Conservation (phyloP, 2,888 invertebrate species). For the Epirrita christyi region DNA sequence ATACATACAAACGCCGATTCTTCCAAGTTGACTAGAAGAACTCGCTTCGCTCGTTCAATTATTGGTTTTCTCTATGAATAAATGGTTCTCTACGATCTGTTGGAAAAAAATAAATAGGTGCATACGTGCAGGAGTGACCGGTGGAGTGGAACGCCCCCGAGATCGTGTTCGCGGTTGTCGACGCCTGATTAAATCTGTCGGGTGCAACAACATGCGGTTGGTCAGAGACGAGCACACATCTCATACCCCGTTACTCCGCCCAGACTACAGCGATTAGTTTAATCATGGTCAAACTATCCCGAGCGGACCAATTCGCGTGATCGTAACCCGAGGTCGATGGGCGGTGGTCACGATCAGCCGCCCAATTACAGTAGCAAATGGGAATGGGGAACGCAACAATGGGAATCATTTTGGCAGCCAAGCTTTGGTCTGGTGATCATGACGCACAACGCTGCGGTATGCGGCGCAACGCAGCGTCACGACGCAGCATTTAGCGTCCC, state of each 20-base stretch:
- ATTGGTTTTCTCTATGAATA: slow-evolving; percentile 39
- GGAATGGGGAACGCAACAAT: too few species aligned
- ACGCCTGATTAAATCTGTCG: slow-evolving; percentile 67
- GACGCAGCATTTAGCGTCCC: too few species aligned
- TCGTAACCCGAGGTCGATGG: slow-evolving; percentile 34
- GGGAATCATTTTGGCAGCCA: too few species aligned
- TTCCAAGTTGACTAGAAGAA: too few species aligned
- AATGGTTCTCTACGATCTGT: slow-evolving; percentile 38
- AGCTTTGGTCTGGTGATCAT: too few species aligned
- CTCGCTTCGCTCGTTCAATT: too few species aligned
- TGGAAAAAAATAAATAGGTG: slow-evolving; percentile 37
- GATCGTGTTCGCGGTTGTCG: slow-evolving; percentile 65
- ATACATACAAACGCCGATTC: too few species aligned
- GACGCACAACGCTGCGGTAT: too few species aligned
- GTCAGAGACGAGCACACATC: slow-evolving; percentile 38
- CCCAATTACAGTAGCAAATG: too few species aligned
- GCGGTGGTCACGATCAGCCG: slow-evolving; percentile 34
- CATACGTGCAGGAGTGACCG: slow-evolving; percentile 45
- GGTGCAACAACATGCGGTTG: slow-evolving; percentile 59
- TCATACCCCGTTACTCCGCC: slow-evolving; percentile 22
- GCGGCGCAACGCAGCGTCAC: too few species aligned
- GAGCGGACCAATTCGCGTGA: slow-evolving; percentile 28
- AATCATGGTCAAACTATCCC: slow-evolving; percentile 28
- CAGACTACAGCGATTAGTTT: slow-evolving; percentile 26
- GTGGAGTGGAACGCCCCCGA: slow-evolving; percentile 57